Conservation (phyloP, 2,888 invertebrate species). For the Temnothorax unifasciatus region DNA sequence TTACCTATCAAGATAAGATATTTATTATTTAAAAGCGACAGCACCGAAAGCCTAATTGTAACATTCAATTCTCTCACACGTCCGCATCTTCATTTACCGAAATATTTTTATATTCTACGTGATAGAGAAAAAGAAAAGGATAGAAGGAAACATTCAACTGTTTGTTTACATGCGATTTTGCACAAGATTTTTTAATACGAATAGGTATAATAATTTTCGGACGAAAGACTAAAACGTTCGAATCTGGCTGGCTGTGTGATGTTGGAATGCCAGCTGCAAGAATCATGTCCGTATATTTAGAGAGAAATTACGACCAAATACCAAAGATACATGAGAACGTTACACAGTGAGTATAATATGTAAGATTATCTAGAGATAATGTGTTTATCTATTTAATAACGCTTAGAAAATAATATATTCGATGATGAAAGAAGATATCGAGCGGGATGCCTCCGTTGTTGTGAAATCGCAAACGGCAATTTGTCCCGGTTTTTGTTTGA, state of each 20-base stretch:
- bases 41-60: conserved; percentile 80
- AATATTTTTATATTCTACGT: conserved; percentile 73
- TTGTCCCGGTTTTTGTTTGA: background rate
- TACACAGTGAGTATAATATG: conserved; percentile 82
- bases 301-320: conserved; percentile 83
- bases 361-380: conserved; percentile 76
- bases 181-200: conserved; percentile 73
- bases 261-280: conserved; percentile 66
- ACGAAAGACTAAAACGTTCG: conserved; percentile 53
- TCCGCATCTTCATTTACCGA: conserved; percentile 70
- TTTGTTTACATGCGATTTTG: conserved; percentile 71
- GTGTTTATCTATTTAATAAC: conserved; percentile 61
- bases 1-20: conserved; percentile 95
- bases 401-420: conserved; percentile 45
- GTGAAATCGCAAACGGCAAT: background rate
- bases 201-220: conserved; percentile 59
- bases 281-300: conserved; percentile 79
- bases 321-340: conserved; percentile 85
- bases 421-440: conserved; percentile 21
- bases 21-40: conserved; percentile 90
- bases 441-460: background rate
- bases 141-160: conserved; percentile 59
- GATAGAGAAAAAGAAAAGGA: conserved; percentile 57
- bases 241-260: conserved; percentile 62
- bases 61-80: conserved; percentile 48